Base-by-base conservation (phyloP, 2,113 vertebrate species). In the Mellivora capensis region DNA sequence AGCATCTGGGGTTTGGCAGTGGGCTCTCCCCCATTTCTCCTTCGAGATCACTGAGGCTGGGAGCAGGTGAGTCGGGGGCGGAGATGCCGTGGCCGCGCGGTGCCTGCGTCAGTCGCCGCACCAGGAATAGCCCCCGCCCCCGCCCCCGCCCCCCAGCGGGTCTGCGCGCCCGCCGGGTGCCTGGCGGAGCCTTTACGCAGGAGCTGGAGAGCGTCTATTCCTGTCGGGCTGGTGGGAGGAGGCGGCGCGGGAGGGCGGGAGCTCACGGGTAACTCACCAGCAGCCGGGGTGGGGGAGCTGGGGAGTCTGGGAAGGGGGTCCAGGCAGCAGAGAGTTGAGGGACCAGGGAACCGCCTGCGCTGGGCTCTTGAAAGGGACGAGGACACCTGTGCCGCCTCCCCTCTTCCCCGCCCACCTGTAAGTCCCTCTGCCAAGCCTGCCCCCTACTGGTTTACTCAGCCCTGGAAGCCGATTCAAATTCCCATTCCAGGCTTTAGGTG, bases 51-150 rank as follows among this genome's bases (percentile, higher is more conserved):
- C 87, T 92, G 96, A 98, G 97, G 97, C 96, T 42, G 49, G 83
- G 80, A 97, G 94, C 97, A 97, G 98, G 97, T 97, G 98, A 97
- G 96, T 86, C 94, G 97, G 96, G 87, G 98, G 98, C 29, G 96
- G 97, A 87, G 95, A 96, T 59, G 93, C 72, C 44, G 81, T 79
- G 97, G 94, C 97, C 96, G 89, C 62, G 93, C 94, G 15, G 88
- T 59, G 94, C 87, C 96, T 98, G 97, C 97, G 97, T 98, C 97
- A 97, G 97, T 93, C 90, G 88, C 96, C 85, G 92, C 93, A 87
- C 97, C 97, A 97, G 96, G 96, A 98, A 98, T 98, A 98, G 97
- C 97, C 98, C 97, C 95, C 96, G 94, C 97, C 96, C 93, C 95
- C 96, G 94, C 88, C 85, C 64, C 97, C 96, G 93, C 96, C 95